Evolutionary conservation across 2,797 vertebrate genomes (phyloP), one percentile per base, ranked within the genome.

Genomic region (Parambassis ranga): DNA sequence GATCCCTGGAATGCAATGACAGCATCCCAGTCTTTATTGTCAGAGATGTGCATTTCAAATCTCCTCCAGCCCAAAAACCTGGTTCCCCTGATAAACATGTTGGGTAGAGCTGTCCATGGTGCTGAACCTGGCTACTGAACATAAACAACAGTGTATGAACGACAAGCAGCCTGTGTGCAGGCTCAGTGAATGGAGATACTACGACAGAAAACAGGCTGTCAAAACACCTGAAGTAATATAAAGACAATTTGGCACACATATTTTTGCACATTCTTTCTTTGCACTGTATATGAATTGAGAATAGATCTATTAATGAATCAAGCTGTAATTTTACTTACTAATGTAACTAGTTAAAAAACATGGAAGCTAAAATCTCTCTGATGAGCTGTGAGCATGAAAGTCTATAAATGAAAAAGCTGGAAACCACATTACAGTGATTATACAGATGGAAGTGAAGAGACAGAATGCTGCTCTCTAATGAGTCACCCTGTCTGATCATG

Each of bases 41-140:
- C n/a, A n/a, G n/a, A n/a, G n/a, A n/a, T n/a, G n/a, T n/a, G n/a
- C n/a, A n/a, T n/a, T n/a, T n/a, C n/a, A n/a, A n/a, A n/a, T n/a
- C n/a, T n/a, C n/a, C n/a, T n/a, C n/a, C n/a, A n/a, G n/a, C n/a
- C n/a, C n/a, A n/a, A n/a, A n/a, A n/a, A n/a, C n/a, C n/a, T 3
- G 18, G 3, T 19, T 5, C n/a, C 23, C 22, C n/a, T 6, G 11
- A n/a, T 10, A 10, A 6, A 6, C 1, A 0, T 14, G 18, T 1
- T 28, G 23, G 18, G 10, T 10, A 53, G 63, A 75, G 59, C 79
- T 89, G 16, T 89, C 85, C 81, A 0, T 76, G 79, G 87, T 87
- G 63, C 85, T 87, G 76, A 79, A 75, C 16, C 5, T 6, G 4
- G 1, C 23, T 33, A 9, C 19, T 8, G 15, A 41, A 50, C 23